Percentiles rank a stretch among this genome's conserved stretches.
Evolutionary conservation across 1,140 invertebrate species (phyloP).

Genomic region (Hylaeus anthracinus): DNA sequence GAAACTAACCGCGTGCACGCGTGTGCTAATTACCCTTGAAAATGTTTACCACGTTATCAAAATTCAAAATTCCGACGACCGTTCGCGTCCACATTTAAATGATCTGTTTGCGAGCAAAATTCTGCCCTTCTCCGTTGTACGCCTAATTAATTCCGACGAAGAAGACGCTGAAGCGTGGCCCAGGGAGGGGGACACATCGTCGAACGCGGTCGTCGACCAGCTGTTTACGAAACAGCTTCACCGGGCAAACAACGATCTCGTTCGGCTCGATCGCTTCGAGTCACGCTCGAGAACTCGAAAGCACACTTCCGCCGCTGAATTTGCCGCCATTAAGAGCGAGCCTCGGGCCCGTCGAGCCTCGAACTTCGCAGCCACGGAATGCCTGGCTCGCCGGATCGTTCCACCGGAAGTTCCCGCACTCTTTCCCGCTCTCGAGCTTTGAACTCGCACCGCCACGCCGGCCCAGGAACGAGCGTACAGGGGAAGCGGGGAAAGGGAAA

Average conservation of each 20-base stretch:
- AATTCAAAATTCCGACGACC: too few relatives aligned
- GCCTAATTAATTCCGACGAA: background rate
- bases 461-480: constrained; percentile 16
- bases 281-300: constrained; percentile 41
- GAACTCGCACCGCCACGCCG: constrained; percentile 57
- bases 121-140: background rate
- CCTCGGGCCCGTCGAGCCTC: constrained; percentile 31
- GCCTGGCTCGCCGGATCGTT: constrained; percentile 53
- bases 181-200: constrained; percentile 14
- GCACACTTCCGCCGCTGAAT: constrained; percentile 69
- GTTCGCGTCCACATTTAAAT: too few relatives aligned
- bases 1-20: too few relatives aligned
- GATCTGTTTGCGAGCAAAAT: too few relatives aligned
- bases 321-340: constrained; percentile 51
- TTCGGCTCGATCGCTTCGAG: constrained; percentile 56
- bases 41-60: too few relatives aligned
- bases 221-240: constrained; percentile 24
- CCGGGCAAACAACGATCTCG: constrained; percentile 32
- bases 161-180: constrained; percentile 11
- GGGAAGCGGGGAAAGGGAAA: background rate
- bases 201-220: background rate
- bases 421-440: constrained; percentile 63
- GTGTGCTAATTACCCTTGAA: too few relatives aligned
- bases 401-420: constrained; percentile 72
- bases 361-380: constrained; percentile 52